These are phyloP conservation scores for Galerucella nymphaeae DNA, from an alignment of 2,888 invertebrate species.

Conservation along the genomic window DNA sequence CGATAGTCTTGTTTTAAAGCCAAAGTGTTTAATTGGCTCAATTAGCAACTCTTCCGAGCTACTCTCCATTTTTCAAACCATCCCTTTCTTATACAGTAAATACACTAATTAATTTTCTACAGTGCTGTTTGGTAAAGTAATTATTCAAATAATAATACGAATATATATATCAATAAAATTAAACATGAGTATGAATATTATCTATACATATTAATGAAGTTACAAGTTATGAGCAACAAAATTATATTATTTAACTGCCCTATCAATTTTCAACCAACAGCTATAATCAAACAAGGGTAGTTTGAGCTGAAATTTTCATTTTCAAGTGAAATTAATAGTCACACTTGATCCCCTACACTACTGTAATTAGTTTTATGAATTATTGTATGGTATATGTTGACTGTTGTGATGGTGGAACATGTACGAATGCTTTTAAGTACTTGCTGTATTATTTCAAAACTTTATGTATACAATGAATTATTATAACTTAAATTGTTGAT, in stretches of 20 bases:
- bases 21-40: neutral
- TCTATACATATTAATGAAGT: slow-evolving; percentile 21
- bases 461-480: too few species aligned
- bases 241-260: slow-evolving; percentile 18
- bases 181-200: too few species aligned
- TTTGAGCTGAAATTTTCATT: slow-evolving; percentile 23
- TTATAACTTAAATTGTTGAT: too few species aligned
- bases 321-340: slow-evolving; percentile 36
- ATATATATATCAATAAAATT: too few species aligned
- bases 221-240: slow-evolving; percentile 10
- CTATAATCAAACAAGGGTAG: slow-evolving; percentile 22
- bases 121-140: too few species aligned
- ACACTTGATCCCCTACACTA: slow-evolving; percentile 30
- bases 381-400: slow-evolving; percentile 16
- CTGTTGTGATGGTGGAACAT: too few species aligned
- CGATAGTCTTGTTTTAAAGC: neutral
- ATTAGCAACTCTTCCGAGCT: neutral
- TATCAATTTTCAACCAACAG: slow-evolving; percentile 18
- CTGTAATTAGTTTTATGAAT: slow-evolving; percentile 25
- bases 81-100: neutral
- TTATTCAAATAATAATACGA: too few species aligned
- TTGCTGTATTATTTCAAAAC: neutral
- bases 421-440: neutral
- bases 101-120: too few species aligned
- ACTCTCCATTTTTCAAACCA: neutral